Evolutionary conservation across 2,888 invertebrate genomes (phyloP).

Genomic region (Theretra japonica): DNA sequence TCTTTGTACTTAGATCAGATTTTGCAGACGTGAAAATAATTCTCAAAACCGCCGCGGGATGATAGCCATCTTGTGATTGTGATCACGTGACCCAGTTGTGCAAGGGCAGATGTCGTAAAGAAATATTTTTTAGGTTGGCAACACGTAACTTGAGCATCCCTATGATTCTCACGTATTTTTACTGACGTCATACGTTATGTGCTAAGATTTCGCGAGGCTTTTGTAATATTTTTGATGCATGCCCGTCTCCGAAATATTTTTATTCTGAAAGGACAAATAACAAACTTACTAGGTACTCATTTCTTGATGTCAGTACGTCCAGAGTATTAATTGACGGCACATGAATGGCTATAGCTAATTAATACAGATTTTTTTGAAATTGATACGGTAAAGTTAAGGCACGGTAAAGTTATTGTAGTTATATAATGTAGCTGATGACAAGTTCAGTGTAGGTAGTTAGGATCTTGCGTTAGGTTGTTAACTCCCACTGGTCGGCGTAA

Average conservation of each 20-base stretch:
- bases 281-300: no score
- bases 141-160: constrained; percentile 23
- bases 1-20: constrained; percentile 41
- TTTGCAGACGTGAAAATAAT: constrained; percentile 41
- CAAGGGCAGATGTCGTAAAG: constrained; percentile 26
- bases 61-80: constrained; percentile 40
- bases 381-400: no score
- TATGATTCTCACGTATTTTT: constrained; percentile 25
- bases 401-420: no score
- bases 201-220: constrained; percentile 9
- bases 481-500: no score
- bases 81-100: constrained; percentile 23
- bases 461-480: no score
- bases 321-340: no score
- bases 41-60: constrained; percentile 40
- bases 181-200: constrained; percentile 4
- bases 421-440: no score
- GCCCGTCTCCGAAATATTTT: not conserved
- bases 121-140: constrained; percentile 23
- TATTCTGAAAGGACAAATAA: no score
- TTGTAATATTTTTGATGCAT: not conserved
- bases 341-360: no score
- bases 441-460: no score
- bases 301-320: no score
- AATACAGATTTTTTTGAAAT: no score